Evolutionary conservation across 2,797 vertebrate species (phyloP).

Genomic region (Erithacus rubecula): DNA sequence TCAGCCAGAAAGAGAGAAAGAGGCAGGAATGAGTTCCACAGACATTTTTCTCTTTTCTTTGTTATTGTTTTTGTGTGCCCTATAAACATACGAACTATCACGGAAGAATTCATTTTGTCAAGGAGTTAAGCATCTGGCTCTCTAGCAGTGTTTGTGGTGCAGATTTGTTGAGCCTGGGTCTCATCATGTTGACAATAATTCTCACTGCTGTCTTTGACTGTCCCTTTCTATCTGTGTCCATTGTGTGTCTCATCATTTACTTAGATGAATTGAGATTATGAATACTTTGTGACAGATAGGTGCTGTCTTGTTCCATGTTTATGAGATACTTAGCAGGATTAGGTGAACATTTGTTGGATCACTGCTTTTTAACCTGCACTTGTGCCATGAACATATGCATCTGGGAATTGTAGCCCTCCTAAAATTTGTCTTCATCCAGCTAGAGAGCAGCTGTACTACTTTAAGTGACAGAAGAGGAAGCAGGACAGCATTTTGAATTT

Average conservation of each 20-base stretch:
- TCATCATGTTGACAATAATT: not conserved
- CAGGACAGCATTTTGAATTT: not conserved
- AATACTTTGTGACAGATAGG: not conserved
- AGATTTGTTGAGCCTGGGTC: not conserved
- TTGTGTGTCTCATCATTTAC: not conserved
- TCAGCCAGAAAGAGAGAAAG: not conserved
- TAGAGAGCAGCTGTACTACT: not conserved
- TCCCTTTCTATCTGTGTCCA: not conserved
- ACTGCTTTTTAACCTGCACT: not conserved
- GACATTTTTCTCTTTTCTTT: not conserved
- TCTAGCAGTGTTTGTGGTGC: not conserved
- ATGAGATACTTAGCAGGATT: not conserved
- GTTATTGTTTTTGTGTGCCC: not conserved
- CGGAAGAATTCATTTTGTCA: not conserved
- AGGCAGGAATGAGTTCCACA: not conserved
- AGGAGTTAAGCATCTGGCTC: not conserved
- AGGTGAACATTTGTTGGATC: not conserved
- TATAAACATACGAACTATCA: not conserved
- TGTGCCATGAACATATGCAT: not conserved
- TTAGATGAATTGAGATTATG: not conserved
- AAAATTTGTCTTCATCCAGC: not conserved
- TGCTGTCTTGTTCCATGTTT: not conserved
- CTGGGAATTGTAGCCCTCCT: not conserved
- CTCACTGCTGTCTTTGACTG: not conserved
- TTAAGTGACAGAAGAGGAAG: not conserved